These are phyloP conservation scores for Drosophila subquinaria DNA, from an alignment of 2,888 invertebrate species.

Conservation along the genomic window DNA sequence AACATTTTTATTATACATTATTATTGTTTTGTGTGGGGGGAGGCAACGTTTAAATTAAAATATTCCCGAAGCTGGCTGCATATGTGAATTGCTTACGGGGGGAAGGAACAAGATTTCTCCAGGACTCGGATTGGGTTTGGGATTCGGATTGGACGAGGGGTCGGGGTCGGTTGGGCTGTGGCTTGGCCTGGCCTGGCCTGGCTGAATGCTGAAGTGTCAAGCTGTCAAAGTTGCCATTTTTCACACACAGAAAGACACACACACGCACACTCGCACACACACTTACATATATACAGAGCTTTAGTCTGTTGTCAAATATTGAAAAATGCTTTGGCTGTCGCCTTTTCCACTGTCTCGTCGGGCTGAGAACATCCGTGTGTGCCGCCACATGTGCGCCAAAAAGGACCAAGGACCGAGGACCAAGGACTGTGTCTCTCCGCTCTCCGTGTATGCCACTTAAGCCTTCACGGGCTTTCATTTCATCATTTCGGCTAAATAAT, in stretches of 20 bases:
- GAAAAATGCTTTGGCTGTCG: constrained; percentile 70
- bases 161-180: constrained; percentile 10
- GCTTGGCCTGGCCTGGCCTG: constrained; percentile 32
- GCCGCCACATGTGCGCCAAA: constrained; percentile 61
- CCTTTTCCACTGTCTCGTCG: constrained; percentile 27
- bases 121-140: constrained; percentile 13
- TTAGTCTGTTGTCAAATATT: constrained; percentile 72
- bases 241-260: constrained; percentile 60
- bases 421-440: constrained; percentile 7
- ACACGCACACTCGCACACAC: constrained; percentile 9
- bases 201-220: constrained; percentile 69
- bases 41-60: constrained; percentile 68
- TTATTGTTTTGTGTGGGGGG: constrained; percentile 36
- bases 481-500: constrained; percentile 75
- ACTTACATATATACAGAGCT: constrained; percentile 28
- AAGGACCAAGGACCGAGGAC: constrained; percentile 19
- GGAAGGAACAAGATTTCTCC: constrained; percentile 1
- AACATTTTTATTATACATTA: constrained; percentile 64
- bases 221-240: constrained; percentile 81
- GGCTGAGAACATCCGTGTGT: constrained; percentile 46
- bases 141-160: constrained; percentile 19
- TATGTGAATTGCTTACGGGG: constrained; percentile 34
- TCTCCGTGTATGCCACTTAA: constrained; percentile 51
- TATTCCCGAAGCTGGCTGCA: constrained; percentile 57
- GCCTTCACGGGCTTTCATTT: constrained; percentile 72